These are phyloP conservation scores for Phalacrocorax pelagicus DNA, from an alignment of 2,113 vertebrate genomes.

Conservation along the genomic window DNA sequence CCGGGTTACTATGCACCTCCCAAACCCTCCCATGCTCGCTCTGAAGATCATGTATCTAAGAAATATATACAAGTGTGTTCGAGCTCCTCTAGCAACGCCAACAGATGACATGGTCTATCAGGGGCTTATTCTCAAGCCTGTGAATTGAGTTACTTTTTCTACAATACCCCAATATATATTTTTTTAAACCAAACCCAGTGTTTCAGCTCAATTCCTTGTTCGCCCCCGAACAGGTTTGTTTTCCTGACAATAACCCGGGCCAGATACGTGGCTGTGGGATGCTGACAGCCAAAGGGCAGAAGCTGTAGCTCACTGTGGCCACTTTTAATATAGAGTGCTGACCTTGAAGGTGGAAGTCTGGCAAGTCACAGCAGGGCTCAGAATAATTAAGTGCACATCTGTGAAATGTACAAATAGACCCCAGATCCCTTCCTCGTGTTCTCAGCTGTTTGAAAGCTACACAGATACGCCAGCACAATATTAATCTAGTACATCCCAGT, in stretches of 20 bases:
- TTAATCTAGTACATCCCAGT: not conserved
- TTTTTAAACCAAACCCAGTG: not conserved
- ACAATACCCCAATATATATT: not conserved
- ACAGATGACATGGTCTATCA: not conserved
- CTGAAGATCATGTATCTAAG: not conserved
- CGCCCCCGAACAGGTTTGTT: not conserved
- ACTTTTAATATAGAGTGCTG: not conserved
- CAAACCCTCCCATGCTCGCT: not conserved
- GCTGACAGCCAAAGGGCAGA: not conserved
- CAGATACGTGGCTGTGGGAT: fast-evolving
- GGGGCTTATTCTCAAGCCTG: not conserved
- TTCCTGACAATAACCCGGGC: not conserved
- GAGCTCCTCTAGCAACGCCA: not conserved
- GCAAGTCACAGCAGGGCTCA: not conserved
- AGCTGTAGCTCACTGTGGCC: not conserved
- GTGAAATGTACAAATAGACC: not conserved
- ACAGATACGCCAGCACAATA: not conserved
- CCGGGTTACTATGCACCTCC: not conserved
- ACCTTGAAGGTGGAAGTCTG: not conserved
- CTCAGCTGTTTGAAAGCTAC: not conserved
- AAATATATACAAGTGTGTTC: too few species aligned
- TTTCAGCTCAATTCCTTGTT: not conserved
- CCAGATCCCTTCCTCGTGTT: not conserved
- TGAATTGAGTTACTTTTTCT: not conserved
- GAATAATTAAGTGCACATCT: not conserved